Evolutionary conservation across 2,888 invertebrate genomes (phyloP).

Genomic region (Hydriomena furcata): DNA sequence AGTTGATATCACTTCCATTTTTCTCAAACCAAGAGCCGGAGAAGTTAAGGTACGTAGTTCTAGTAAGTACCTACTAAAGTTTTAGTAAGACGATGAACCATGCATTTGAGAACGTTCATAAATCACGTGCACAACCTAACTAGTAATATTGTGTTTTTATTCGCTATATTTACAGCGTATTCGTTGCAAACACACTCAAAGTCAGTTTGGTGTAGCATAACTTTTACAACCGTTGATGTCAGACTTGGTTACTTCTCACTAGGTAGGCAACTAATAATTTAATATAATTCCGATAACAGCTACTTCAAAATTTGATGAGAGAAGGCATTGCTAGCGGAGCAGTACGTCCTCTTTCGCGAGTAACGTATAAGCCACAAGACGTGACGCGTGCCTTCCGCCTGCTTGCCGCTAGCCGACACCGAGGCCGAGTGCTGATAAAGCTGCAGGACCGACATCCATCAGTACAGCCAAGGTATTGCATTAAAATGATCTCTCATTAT

Average conservation of each 20-base stretch:
- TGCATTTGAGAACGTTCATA: too few relatives aligned
- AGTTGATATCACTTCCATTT: slow-evolving; percentile 42
- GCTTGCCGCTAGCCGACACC: slow-evolving; percentile 50
- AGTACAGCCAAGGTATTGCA: slow-evolving; percentile 36
- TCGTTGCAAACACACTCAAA: too few relatives aligned
- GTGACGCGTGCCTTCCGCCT: slow-evolving; percentile 55
- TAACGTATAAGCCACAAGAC: slow-evolving; percentile 45
- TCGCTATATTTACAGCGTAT: too few relatives aligned
- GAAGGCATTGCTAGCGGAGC: slow-evolving; percentile 57
- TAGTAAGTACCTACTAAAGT: too few relatives aligned
- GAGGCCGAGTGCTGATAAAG: slow-evolving; percentile 54
- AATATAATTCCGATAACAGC: slow-evolving; percentile 33
- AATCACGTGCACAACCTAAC: too few relatives aligned
- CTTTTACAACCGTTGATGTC: too few relatives aligned
- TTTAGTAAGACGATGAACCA: too few relatives aligned
- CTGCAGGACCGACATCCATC: slow-evolving; percentile 29
- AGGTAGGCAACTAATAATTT: too few relatives aligned
- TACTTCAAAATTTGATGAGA: slow-evolving; percentile 45
- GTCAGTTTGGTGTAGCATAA: too few relatives aligned
- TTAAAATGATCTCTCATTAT: slow-evolving; percentile 3
- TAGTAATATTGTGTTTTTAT: too few relatives aligned
- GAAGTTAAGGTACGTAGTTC: slow-evolving; percentile 39
- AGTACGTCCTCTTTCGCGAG: slow-evolving; percentile 58
- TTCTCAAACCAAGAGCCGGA: slow-evolving; percentile 22
- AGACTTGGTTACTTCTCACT: too few relatives aligned